Conservation (phyloP, 2,888 invertebrate genomes). For the Papilio demoleus region DNA sequence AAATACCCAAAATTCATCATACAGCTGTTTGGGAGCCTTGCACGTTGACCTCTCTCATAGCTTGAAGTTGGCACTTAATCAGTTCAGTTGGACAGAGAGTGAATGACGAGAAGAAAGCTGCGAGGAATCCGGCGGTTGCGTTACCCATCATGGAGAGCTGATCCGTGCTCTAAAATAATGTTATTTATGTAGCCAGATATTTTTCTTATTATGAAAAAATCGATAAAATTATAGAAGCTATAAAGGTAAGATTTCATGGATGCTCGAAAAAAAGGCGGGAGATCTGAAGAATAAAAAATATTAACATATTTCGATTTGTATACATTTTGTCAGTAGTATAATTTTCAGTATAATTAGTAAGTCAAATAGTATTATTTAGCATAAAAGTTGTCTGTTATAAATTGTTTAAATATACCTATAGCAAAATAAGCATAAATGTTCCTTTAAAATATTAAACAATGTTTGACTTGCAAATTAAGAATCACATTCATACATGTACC, state of each 20-base stretch:
- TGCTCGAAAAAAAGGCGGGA: neutral
- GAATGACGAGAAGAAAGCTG: slow-evolving; percentile 98
- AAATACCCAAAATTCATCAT: slow-evolving; percentile 74
- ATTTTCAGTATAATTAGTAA: no score
- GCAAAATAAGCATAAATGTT: neutral
- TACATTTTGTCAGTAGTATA: no score
- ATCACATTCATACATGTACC: neutral
- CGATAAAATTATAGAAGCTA: no score
- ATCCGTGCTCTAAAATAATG: slow-evolving; percentile 82
- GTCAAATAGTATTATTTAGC: no score
- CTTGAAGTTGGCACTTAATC: slow-evolving; percentile 98
- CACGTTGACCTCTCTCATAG: slow-evolving; percentile 90
- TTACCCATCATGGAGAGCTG: slow-evolving; percentile 89
- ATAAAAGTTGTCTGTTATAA: neutral
- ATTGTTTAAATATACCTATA: neutral
- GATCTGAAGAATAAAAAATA: neutral
- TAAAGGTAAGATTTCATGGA: neutral
- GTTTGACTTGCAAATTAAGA: neutral
- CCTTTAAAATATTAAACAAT: neutral
- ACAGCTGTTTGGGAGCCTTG: slow-evolving; percentile 75
- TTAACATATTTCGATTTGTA: no score
- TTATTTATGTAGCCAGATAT: neutral
- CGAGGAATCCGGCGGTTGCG: slow-evolving; percentile 95
- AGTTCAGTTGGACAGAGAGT: slow-evolving; percentile 98
- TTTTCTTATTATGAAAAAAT: no score